phyloP scores from a whole-genome alignment of 2,797 vertebrate species.

The Avahi laniger region DNA sequence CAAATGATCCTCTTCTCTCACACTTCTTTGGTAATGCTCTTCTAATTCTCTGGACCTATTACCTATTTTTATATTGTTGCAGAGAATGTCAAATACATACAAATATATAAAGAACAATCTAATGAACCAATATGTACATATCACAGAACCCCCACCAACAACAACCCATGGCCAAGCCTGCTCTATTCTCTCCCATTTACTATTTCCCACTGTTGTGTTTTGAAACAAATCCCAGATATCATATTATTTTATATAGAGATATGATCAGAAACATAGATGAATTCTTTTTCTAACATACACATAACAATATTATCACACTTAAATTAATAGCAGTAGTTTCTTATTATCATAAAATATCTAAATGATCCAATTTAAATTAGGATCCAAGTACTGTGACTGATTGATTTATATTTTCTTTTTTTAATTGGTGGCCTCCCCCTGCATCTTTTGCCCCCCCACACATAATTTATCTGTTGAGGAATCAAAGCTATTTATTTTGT shows the following conservation, averaged over 20 bases:
- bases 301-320: neutral
- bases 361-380: constrained; percentile 28
- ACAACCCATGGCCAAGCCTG: neutral
- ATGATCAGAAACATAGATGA: neutral
- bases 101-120: neutral
- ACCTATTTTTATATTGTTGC: neutral
- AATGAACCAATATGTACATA: no score
- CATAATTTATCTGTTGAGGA: neutral
- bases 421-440: neutral
- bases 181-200: neutral
- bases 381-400: neutral
- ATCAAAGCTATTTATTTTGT: neutral
- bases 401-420: neutral
- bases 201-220: neutral
- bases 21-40: neutral
- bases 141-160: neutral
- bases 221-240: neutral
- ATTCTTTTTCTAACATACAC: neutral
- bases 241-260: neutral
- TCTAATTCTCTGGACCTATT: neutral
- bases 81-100: neutral
- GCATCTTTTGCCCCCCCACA: neutral
- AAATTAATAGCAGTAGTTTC: neutral
- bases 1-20: neutral
- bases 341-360: neutral